Evolutionary conservation across 2,888 invertebrate species (phyloP), one percentile per base, ranked within the genome.

Genomic region (Cephus pygmeus): DNA sequence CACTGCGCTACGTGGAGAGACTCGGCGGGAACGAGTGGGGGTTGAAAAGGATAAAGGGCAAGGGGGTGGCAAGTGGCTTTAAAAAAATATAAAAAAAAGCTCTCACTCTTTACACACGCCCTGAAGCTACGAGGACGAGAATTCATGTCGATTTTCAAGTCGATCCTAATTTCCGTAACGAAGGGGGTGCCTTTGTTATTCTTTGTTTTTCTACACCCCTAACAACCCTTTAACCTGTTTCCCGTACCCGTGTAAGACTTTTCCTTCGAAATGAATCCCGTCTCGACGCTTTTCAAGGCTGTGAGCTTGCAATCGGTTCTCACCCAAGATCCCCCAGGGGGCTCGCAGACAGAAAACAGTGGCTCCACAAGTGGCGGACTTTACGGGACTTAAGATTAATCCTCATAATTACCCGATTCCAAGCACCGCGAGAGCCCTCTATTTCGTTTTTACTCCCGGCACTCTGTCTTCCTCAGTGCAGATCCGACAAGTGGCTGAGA

Each of bases 301-400:
- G 1, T 15, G 15, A 33, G 69, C 69, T 69, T 23, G 69, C 69
- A 69, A 69, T 69, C 69, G n/a, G 69, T 30, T 69, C 23, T 11
- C 30, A 69, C 34, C 34, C 69, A n/a, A 31, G 3, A 33, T 31
- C 75, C 36, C 69, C 40, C 15, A 56, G 56, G 23, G 71, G n/a
- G 56, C 31, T 56, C 73, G 73, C 69, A 75, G 34, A 31, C 69
- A 69, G 69, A 73, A 69, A 69, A 73, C 73, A 73, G 80, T 82
- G 85, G 84, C 88, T 90, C 90, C 84, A 91, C 91, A 90, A 91
- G 90, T 91, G 91, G 90, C 86, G 90, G 90, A 89, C 90, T 91
- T 91, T 90, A 89, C 88, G 88, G 88, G 90, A 89, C 88, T 91
- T 90, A 90, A 89, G 88, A 91, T 90, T 91, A 90, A 91, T 91